Conservation (phyloP, 53 echinoderm and acorn worm species). For the Paracentrotus lividus region DNA sequence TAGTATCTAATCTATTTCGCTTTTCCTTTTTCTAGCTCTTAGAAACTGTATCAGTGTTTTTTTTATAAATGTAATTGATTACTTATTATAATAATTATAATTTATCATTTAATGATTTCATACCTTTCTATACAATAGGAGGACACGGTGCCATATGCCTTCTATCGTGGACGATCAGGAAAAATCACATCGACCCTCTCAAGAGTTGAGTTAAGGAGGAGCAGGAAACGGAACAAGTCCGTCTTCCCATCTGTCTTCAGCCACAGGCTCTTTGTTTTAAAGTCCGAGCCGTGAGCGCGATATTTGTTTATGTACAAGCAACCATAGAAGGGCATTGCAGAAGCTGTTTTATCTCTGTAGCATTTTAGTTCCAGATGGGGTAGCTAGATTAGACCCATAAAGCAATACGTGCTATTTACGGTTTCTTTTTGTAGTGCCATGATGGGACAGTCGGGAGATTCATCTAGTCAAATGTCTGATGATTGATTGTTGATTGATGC, state of each 20-base stretch:
- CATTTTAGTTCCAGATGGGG: slow-evolving; percentile 98
- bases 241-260: slow-evolving; percentile 92
- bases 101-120: background rate
- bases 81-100: too few relatives aligned
- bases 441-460: too few relatives aligned
- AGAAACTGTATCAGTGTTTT: too few relatives aligned
- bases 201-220: slow-evolving; percentile 78
- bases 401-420: too few relatives aligned
- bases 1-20: too few relatives aligned
- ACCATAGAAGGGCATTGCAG: slow-evolving; percentile 97
- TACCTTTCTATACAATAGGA: slow-evolving; percentile 72
- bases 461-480: too few relatives aligned
- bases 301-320: slow-evolving; percentile 94
- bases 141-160: slow-evolving; percentile 97
- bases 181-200: slow-evolving; percentile 83
- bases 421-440: too few relatives aligned
- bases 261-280: slow-evolving; percentile 98
- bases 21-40: too few relatives aligned
- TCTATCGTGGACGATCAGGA: slow-evolving; percentile 95
- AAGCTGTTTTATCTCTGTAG: slow-evolving; percentile 98
- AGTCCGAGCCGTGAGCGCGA: slow-evolving; percentile 93
- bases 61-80: too few relatives aligned
- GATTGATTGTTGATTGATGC: too few relatives aligned
- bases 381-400: too few relatives aligned
- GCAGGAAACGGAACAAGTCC: slow-evolving; percentile 97